Evolutionary conservation across 2,797 vertebrate genomes (phyloP), one percentile per base, ranked within the genome.

Genomic region (Spea hammondii): DNA sequence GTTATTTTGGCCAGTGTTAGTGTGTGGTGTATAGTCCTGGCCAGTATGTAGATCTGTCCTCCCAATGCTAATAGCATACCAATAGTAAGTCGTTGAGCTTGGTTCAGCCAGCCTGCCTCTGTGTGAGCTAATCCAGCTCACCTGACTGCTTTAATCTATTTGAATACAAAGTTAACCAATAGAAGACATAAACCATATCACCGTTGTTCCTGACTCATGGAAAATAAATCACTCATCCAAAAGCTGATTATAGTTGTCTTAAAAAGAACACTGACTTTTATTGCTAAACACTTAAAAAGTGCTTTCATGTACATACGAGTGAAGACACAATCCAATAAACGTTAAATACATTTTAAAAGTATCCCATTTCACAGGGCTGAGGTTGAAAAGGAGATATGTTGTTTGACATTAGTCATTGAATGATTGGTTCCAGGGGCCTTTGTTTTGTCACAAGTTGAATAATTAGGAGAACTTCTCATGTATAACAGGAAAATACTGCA

Each of bases 351-450:
- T 64, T 64, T 44, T 17, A 59, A 17, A 64, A 32, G 17, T 17
- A 64, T 17, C 60, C 17, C 6, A 32, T 44, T 32, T 64, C 60
- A 64, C 32, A 64, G 32, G 60, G 14, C 60, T 64, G 17, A 32
- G n/a, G 14, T 17, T 64, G n/a, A 64, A 64, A 64, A 4, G 60
- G 17, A 64, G 60, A 64, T 17, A 64, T 17, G 60, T 44, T 4
- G 14, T 64, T 64, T 64, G 60, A 64, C 60, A 64, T 64, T 17
- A 64, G 14, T 64, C 60, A 64, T 64, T 64, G 60, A 4, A 64
- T 64, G 60, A 64, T 64, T 64, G 5, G n/a, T 64, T 64, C 60
- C 60, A 64, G 60, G 60, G 5, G 60, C 5, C 7, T 64, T 64
- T 64, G 60, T 44, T 54, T 64, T 64, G n/a, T 64, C 60, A 64